phyloP scores from a whole-genome alignment of 2,888 invertebrate genomes.

The Junonia oenone region DNA sequence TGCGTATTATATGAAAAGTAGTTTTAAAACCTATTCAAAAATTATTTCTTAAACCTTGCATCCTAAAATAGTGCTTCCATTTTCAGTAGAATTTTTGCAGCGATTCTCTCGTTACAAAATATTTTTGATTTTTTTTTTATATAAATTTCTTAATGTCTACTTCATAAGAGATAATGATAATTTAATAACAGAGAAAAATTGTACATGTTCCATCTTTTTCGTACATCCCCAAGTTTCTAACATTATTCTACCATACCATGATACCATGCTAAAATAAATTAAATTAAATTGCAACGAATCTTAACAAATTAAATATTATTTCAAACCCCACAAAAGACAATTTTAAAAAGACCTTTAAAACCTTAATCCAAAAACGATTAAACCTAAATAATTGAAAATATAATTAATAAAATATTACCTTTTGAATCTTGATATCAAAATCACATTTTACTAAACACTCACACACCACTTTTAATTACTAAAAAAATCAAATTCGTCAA shows the following conservation, averaged over 20 bases:
- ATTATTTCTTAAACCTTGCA: neutral
- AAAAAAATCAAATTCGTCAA: conserved; percentile 2
- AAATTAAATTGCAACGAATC: too few relatives aligned
- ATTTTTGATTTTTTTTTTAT: neutral
- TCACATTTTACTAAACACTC: conserved; percentile 8
- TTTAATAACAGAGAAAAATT: too few relatives aligned
- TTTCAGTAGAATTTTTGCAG: neutral
- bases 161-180: too few relatives aligned
- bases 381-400: neutral
- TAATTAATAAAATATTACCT: conserved; percentile 7
- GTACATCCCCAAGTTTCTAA: too few relatives aligned
- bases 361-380: neutral
- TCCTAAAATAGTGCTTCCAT: neutral
- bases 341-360: too few relatives aligned
- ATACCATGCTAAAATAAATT: too few relatives aligned
- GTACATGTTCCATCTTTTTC: too few relatives aligned
- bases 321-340: too few relatives aligned
- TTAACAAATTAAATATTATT: too few relatives aligned
- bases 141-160: too few relatives aligned
- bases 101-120: neutral
- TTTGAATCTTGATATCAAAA: neutral
- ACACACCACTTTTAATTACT: conserved; percentile 4
- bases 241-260: too few relatives aligned
- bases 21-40: neutral
- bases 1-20: neutral